Conservation (phyloP, 2,888 invertebrate genomes). For the Lasioglossum leucozonium region DNA sequence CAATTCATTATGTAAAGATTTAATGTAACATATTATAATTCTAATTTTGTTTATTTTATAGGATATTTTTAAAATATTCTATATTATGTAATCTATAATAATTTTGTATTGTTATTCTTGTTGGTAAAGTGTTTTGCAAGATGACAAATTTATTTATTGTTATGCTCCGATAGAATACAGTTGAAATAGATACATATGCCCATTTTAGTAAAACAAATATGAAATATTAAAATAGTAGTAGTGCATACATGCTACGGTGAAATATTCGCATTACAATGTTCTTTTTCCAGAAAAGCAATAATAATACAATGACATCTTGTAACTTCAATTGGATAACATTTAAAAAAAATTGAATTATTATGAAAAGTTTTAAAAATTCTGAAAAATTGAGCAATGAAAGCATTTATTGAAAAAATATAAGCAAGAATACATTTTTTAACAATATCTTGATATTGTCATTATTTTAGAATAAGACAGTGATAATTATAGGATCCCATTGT, state of each 20-base stretch:
- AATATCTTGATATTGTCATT: neutral
- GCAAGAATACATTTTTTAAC: neutral
- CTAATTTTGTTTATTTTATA: neutral
- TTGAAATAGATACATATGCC: slow-evolving; percentile 41
- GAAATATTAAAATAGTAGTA: slow-evolving; percentile 19
- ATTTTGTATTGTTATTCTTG: neutral
- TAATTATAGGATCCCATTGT: slow-evolving; percentile 26
- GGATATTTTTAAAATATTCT: neutral
- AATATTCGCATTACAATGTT: slow-evolving; percentile 17
- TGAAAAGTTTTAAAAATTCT: neutral
- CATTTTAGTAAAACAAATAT: slow-evolving; percentile 30
- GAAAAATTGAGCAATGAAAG: slow-evolving; percentile 1
- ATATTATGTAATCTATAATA: neutral
- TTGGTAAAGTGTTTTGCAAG: neutral
- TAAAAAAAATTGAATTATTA: neutral
- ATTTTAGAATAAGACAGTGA: neutral
- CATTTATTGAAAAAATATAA: neutral
- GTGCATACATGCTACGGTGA: slow-evolving; percentile 1
- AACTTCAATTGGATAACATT: neutral
- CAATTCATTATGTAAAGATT: no score
- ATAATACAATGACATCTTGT: slow-evolving; percentile 22
- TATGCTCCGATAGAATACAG: slow-evolving; percentile 52
- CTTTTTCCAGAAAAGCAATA: neutral
- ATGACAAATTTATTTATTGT: slow-evolving; percentile 62
- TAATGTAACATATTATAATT: neutral